phyloP scores from a whole-genome alignment of 2,888 invertebrate species.

The Metacarcinus magister region DNA sequence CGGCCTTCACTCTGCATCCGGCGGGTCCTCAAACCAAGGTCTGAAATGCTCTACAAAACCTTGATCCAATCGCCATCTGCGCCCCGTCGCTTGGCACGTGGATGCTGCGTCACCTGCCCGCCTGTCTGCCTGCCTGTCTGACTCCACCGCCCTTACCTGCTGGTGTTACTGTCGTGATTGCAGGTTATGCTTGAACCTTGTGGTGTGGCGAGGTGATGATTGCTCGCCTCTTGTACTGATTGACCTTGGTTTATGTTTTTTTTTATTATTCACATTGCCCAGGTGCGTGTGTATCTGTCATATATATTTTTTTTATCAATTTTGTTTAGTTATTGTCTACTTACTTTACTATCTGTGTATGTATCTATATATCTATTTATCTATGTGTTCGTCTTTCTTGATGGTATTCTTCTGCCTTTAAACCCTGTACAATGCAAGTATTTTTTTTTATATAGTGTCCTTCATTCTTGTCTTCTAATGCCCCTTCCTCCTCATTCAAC shows the following conservation, averaged over 20 bases:
- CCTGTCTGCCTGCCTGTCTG: background rate
- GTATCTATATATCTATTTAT: background rate
- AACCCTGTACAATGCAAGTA: too few relatives aligned
- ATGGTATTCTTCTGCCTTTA: background rate
- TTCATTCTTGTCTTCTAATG: background rate
- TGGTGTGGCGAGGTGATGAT: background rate
- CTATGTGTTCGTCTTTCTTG: background rate
- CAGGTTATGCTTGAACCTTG: background rate
- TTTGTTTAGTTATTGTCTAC: background rate
- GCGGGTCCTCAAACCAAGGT: background rate
- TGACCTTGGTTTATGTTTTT: background rate
- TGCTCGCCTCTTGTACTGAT: background rate
- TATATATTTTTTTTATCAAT: background rate
- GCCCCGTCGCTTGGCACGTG: slow-evolving; percentile 32
- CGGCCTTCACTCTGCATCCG: background rate
- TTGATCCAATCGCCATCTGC: background rate
- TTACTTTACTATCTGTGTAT: background rate
- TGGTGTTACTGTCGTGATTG: background rate
- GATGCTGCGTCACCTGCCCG: slow-evolving; percentile 19
- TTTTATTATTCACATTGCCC: background rate
- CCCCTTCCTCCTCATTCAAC: background rate
- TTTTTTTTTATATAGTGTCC: background rate
- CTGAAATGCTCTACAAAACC: background rate
- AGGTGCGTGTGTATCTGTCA: background rate
- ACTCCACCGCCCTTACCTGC: background rate